phyloP scores from a whole-genome alignment of 2,797 vertebrate genomes.

The Pangasius macronema region DNA sequence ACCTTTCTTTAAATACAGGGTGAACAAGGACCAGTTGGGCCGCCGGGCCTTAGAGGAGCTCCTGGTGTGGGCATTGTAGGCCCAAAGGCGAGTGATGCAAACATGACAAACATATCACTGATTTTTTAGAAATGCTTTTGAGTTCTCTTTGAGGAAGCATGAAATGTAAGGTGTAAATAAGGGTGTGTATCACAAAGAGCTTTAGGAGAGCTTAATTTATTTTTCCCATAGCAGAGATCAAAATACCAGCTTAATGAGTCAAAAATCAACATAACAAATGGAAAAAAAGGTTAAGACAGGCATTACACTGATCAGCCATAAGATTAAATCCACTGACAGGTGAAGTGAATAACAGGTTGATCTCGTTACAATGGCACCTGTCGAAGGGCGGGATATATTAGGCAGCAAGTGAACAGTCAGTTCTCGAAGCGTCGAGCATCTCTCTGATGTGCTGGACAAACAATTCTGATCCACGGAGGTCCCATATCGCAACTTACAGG shows the following conservation, averaged over 20 bases:
- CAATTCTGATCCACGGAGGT: no score
- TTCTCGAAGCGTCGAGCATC: no score
- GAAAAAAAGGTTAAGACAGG: background rate
- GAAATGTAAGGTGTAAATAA: background rate
- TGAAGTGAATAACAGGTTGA: no score
- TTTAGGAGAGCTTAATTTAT: background rate
- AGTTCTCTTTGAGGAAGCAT: background rate
- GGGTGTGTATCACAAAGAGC: background rate
- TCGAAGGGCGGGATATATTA: no score
- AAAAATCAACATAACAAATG: background rate
- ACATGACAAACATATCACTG: background rate
- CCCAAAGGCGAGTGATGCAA: slow-evolving; percentile 67
- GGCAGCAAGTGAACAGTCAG: no score
- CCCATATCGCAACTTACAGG: no score
- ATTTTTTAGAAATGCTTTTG: background rate
- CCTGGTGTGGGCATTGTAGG: slow-evolving; percentile 69
- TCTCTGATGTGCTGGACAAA: no score
- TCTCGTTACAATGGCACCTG: no score
- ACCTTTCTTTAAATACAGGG: slow-evolving; percentile 64
- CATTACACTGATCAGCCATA: background rate
- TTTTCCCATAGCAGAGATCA: background rate
- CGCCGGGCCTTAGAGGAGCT: slow-evolving; percentile 71
- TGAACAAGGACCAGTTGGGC: slow-evolving; percentile 68
- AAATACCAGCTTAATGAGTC: background rate
- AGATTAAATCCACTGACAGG: no score